These are phyloP conservation scores for Loripinus fragilis DNA, from an alignment of 2,888 invertebrate species.

Conservation along the genomic window DNA sequence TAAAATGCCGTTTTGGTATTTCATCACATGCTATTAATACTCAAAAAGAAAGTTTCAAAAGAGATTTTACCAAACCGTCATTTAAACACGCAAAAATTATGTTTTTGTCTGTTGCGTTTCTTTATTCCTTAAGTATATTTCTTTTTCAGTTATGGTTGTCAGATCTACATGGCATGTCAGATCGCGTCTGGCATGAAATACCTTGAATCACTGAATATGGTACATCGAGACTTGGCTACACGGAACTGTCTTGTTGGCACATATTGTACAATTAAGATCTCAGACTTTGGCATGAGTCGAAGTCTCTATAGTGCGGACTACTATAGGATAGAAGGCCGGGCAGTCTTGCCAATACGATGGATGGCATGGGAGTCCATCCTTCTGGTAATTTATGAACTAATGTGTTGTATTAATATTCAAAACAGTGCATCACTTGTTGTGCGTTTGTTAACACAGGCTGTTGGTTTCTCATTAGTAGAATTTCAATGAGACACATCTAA, in stretches of 20 bases:
- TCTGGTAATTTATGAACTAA: constrained; percentile 81
- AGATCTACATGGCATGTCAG: constrained; percentile 92
- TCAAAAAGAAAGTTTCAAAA: too few relatives aligned
- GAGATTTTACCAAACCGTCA: too few relatives aligned
- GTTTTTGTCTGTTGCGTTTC: too few relatives aligned
- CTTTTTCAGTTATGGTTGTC: constrained; percentile 90
- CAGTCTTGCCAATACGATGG: constrained; percentile 93
- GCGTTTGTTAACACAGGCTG: too few relatives aligned
- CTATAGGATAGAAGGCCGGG: constrained; percentile 91
- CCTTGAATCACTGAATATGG: constrained; percentile 93
- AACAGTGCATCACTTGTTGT: too few relatives aligned
- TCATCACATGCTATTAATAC: too few relatives aligned
- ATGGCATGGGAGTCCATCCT: constrained; percentile 95
- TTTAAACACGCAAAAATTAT: too few relatives aligned
- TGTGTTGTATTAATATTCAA: too few relatives aligned
- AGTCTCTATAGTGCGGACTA: constrained; percentile 87
- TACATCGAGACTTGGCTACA: constrained; percentile 94
- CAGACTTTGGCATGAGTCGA: constrained; percentile 83
- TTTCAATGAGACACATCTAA: too few relatives aligned
- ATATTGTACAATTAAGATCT: constrained; percentile 87
- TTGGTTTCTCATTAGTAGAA: too few relatives aligned
- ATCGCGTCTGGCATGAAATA: constrained; percentile 96
- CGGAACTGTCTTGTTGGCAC: constrained; percentile 94
- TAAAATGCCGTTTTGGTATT: too few relatives aligned
- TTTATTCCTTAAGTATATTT: too few relatives aligned